A percentile compares a stretch with the other conserved stretches of the same genome.
Conservation (phyloP, 2,888 invertebrate species). For the Pristionchus exspectatus region DNA sequence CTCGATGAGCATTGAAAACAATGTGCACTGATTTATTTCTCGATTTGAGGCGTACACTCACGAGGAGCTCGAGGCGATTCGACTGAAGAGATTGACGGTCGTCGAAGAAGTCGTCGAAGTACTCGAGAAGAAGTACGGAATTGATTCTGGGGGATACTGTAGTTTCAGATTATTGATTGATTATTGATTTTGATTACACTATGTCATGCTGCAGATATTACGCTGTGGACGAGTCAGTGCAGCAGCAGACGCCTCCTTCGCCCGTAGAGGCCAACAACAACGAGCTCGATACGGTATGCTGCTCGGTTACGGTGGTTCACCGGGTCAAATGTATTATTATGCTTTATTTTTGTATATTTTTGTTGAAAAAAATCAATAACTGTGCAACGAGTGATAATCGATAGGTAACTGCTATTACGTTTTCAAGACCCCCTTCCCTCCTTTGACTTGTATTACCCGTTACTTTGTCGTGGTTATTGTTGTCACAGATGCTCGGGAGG, state of each 20-base stretch:
- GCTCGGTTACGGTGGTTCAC: background rate
- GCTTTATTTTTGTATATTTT: background rate
- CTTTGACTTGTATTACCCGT: background rate
- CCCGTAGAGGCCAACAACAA: constrained; percentile 41
- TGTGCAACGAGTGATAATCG: background rate
- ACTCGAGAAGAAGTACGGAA: constrained; percentile 50
- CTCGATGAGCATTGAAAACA: no score
- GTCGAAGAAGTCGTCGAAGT: constrained; percentile 37
- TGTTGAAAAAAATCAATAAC: background rate
- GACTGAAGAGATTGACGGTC: background rate
- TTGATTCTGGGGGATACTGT: background rate
- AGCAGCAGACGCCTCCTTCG: background rate
- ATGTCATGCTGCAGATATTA: background rate
- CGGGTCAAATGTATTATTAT: background rate
- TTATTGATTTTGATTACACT: background rate
- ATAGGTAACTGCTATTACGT: background rate
- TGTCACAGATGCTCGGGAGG: constrained; percentile 22
- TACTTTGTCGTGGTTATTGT: constrained; percentile 8
- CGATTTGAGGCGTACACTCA: background rate
- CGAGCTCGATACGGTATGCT: constrained; percentile 21
- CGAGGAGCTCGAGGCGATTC: constrained; percentile 31
- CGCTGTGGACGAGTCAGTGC: background rate
- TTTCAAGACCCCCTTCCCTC: background rate
- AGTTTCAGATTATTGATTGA: background rate
- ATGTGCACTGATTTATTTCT: background rate